A percentile compares a stretch with the other conserved stretches of the same genome.
Evolutionary conservation across 2,797 vertebrate genomes (phyloP).

Genomic region (Brotula barbata): DNA sequence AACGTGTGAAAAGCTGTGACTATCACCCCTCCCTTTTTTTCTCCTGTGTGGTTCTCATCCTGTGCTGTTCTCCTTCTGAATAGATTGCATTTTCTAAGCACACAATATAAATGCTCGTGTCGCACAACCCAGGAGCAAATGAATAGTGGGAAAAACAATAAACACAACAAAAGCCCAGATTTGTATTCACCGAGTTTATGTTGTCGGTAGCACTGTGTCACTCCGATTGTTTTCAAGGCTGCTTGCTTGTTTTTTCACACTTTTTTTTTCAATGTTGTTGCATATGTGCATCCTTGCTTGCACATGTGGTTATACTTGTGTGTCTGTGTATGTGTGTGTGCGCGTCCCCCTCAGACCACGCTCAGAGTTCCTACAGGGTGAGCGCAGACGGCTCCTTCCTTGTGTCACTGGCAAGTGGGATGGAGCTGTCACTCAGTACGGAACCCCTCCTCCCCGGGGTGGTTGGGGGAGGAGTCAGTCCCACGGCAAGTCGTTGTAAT

Average conservation of each 20-base stretch:
- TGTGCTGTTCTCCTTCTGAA: conserved; percentile 18
- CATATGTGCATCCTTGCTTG: conserved; percentile 24
- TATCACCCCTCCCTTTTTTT: conserved; percentile 1
- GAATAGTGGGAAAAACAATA: conserved; percentile 4
- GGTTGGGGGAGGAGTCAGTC: conserved; percentile 86
- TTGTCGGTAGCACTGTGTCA: conserved; percentile 22
- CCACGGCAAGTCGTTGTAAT: conserved; percentile 94
- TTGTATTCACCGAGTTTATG: conserved; percentile 19
- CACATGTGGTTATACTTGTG: conserved; percentile 32
- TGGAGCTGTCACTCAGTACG: conserved; percentile 93
- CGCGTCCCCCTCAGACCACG: conserved; percentile 63
- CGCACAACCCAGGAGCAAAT: neutral
- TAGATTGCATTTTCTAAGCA: conserved; percentile 35
- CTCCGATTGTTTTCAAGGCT: conserved; percentile 33
- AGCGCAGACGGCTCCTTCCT: conserved; percentile 92
- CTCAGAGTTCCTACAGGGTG: conserved; percentile 89
- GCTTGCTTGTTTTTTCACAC: conserved; percentile 52
- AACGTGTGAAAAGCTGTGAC: conserved; percentile 64
- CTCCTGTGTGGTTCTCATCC: conserved; percentile 11
- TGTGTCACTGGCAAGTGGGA: conserved; percentile 93
- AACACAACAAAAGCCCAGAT: conserved; percentile 21
- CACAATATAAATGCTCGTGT: conserved; percentile 17
- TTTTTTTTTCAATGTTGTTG: conserved; percentile 47
- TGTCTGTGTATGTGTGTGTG: conserved; percentile 8
- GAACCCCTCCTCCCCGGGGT: conserved; percentile 89